A percentile compares a stretch with the other conserved stretches of the same genome.
Evolutionary conservation across 2,113 vertebrate genomes (phyloP).

Genomic region (Ramphastos sulfuratus): DNA sequence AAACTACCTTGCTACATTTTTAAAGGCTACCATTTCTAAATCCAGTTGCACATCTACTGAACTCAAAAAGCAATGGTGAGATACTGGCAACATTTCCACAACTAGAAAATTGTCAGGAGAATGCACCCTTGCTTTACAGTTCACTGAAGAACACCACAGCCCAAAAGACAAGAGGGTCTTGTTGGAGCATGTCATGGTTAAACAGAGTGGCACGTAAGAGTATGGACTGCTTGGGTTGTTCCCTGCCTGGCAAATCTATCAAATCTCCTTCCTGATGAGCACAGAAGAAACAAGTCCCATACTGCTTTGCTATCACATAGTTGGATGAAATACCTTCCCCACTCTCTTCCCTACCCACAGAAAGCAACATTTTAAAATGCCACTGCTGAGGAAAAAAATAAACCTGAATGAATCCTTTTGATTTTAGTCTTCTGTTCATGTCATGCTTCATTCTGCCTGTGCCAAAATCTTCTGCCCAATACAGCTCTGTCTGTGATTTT

Average conservation of each 20-base stretch:
- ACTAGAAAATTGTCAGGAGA: background rate
- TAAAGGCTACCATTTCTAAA: background rate
- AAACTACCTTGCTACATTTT: background rate
- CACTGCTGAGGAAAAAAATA: background rate
- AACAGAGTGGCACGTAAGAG: background rate
- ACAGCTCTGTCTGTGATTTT: background rate
- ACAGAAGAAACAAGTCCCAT: background rate
- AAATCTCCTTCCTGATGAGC: background rate
- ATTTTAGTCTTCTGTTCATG: background rate
- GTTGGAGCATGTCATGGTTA: background rate
- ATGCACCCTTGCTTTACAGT: background rate
- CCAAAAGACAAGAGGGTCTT: background rate
- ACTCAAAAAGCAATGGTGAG: background rate
- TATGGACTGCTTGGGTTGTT: background rate
- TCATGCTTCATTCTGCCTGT: background rate
- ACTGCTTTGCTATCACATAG: fast-evolving
- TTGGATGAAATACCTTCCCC: background rate
- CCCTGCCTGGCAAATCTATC: background rate
- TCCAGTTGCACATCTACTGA: background rate
- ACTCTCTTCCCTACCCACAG: background rate
- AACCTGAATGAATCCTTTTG: background rate
- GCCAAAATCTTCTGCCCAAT: background rate
- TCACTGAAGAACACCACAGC: background rate
- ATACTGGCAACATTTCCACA: background rate
- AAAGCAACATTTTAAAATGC: background rate